Evolutionary conservation across 2,797 vertebrate genomes (phyloP), one percentile per base, ranked within the genome.

Genomic region (Hippocampus kuda): DNA sequence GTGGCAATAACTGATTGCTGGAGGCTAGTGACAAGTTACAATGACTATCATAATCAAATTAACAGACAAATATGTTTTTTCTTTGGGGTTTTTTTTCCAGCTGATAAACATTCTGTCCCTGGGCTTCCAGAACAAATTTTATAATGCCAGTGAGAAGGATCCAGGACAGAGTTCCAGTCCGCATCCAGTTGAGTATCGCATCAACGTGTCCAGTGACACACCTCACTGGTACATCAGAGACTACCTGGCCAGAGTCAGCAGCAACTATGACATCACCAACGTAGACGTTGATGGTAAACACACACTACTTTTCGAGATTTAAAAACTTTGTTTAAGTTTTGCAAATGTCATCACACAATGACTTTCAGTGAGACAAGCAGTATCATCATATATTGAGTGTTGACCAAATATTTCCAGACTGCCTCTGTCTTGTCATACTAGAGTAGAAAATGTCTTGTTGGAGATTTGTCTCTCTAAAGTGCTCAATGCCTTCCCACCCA

Each of bases 201-300:
- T 93, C 71, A 91, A 87, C 16, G 77, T 93, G 77, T 94, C 93
- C 75, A 93, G 89, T 30, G 93, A 94, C 79, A 94, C 92, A 0
- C 92, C 92, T 0, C 89, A 93, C 84, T 94, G 92, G 92, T 93
- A 92, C 74, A 79, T 93, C 72, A 85, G 82, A 81, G 93, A 94
- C 78, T 94, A 91, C 79, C 78, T 94, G 71, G 78, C 68, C 68
- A 80, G 91, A 70, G 82, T 88, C 71, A 84, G 89, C 72, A 71
- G 60, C 46, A 76, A 85, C 77, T 91, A 90, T 20, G 59, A 73
- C 70, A 88, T 92, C 68, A 57, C 26, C 0, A 15, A 57, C 0
- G 60, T 88, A 11, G 81, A 85, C 11, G 90, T 93, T 20, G 83
- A 87, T 62, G 93, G 92, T 94, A 86, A 86, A 63, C 26, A 18